These are phyloP conservation scores for Chiloscyllium punctatum DNA, from an alignment of 2,797 vertebrate species.

Conservation along the genomic window DNA sequence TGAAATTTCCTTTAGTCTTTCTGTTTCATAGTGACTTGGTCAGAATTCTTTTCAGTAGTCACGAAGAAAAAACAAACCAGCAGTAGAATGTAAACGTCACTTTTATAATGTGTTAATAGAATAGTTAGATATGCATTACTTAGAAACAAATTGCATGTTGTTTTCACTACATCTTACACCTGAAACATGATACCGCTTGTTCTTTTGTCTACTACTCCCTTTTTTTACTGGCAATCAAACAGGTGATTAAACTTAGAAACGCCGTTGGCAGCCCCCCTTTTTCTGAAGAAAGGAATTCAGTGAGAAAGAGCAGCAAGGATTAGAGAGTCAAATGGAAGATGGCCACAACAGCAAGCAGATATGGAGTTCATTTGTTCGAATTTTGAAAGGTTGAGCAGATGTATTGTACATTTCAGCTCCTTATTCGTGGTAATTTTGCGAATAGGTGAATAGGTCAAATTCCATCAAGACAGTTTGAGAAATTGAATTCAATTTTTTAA, in stretches of 20 bases:
- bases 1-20: background rate
- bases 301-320: background rate
- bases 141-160: background rate
- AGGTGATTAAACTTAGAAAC: background rate
- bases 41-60: background rate
- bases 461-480: background rate
- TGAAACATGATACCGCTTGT: background rate
- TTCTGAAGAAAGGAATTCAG: background rate
- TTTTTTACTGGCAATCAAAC: background rate
- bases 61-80: background rate
- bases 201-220: background rate
- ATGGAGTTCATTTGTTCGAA: background rate
- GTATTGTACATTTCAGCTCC: background rate
- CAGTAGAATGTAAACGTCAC: background rate
- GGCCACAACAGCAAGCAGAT: background rate
- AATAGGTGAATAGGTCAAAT: background rate
- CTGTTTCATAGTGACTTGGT: background rate
- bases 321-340: background rate
- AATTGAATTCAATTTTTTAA: background rate
- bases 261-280: background rate
- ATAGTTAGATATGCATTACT: background rate
- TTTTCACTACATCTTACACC: background rate
- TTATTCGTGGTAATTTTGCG: background rate
- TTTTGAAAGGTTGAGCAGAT: background rate
- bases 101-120: background rate